Percentiles rank a stretch among this genome's conserved stretches.
Conservation (phyloP, 2,797 vertebrate genomes). For the Gallinago stenura region DNA sequence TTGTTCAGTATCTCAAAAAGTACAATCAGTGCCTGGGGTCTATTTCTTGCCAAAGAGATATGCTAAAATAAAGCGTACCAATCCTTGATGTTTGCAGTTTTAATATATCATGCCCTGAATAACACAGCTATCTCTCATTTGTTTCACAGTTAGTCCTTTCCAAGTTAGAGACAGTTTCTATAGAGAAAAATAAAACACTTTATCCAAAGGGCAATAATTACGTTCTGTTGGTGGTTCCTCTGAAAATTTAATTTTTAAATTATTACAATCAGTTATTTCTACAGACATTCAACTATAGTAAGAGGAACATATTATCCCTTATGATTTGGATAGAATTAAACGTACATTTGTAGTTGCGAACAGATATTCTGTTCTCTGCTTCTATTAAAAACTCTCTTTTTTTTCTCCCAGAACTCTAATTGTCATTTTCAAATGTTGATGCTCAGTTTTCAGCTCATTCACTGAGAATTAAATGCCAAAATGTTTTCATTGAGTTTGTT, state of each 20-base stretch:
- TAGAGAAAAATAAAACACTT: conserved; percentile 3
- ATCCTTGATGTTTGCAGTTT: not conserved
- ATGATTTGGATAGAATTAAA: not conserved
- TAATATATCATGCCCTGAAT: conserved; percentile 7
- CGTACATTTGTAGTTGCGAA: not conserved
- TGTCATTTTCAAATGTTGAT: not conserved
- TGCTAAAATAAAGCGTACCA: not conserved
- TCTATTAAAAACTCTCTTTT: not conserved
- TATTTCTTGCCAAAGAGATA: not conserved
- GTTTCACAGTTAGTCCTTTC: conserved; percentile 9
- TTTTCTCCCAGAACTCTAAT: not conserved
- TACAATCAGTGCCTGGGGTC: conserved; percentile 19
- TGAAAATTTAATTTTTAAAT: conserved; percentile 39
- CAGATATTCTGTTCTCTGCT: not conserved
- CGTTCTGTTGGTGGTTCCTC: conserved; percentile 26
- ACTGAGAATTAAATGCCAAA: not conserved
- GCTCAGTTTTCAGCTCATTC: not conserved
- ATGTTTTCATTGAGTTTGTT: not conserved
- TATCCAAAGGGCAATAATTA: conserved; percentile 1
- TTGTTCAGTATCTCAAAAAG: conserved; percentile 29
- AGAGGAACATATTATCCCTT: not conserved
- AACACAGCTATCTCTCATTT: conserved; percentile 19
- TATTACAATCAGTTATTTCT: conserved; percentile 31
- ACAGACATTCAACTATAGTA: not conserved
- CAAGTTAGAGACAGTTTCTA: not conserved